Evolutionary conservation across 2,113 vertebrate species (phyloP), one percentile per base, ranked within the genome.

Genomic region (Syngnathus scovelli): DNA sequence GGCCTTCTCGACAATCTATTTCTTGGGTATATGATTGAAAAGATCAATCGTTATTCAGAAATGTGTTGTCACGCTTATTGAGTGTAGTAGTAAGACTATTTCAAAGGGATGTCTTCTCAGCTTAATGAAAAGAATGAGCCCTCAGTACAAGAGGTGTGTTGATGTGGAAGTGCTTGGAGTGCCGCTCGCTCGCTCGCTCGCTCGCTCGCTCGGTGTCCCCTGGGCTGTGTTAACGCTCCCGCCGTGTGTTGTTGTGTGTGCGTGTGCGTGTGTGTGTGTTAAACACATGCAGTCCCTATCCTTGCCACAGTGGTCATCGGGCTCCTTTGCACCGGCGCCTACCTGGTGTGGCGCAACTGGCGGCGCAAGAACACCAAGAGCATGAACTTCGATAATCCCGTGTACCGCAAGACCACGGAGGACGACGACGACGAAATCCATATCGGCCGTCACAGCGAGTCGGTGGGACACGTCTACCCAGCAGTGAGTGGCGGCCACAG

Each of bases 341-440:
- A 94, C 89, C 94, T 98, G 90, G 93, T 99, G 68, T 99, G 96
- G 96, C 94, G 97, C 74, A 99, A 99, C 90, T 99, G 97, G 97
- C 93, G 96, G 73, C 89, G 95, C 88, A 95, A 94, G 89, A 99
- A 99, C 75, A 98, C 96, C 49, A 99, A 99, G 90, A 99, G 96
- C 91, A 99, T 99, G 96, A 99, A 99, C 84, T 99, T 99, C 83
- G 97, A 98, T 89, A 99, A 99, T 85, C 97, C 97, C 0, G 97
- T 99, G 0, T 99, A 99, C 67, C 94, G 96, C 83, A 99, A 99
- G 75, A 99, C 96, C 67, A 98, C 96, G 0, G 96, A 98, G 81
- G 97, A 99, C 11, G 97, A 98, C 64, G 92, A 93, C 58, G 97
- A 98, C 0, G 96, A 99, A 65, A 96, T 98, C 80, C 96, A 98